These are phyloP conservation scores for Nasonovia ribisnigri DNA, from an alignment of 2,888 invertebrate genomes.

Conservation along the genomic window DNA sequence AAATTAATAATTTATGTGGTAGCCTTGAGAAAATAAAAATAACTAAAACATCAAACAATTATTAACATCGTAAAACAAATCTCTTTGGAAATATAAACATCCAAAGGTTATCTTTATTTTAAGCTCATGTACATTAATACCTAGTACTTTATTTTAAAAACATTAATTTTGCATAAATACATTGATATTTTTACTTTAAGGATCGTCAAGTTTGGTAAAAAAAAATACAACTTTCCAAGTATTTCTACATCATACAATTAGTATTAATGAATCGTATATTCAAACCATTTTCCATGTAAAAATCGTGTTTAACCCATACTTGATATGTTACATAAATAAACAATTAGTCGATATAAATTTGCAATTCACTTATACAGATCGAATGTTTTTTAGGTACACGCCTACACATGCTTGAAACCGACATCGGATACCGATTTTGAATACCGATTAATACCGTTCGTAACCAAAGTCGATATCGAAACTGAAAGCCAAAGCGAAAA, in stretches of 20 bases:
- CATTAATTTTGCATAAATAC: neutral
- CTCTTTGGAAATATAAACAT: neutral
- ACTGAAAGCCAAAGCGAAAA: no score
- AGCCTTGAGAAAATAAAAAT: neutral
- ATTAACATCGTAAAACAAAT: neutral
- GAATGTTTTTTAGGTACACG: neutral
- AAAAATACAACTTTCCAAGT: no score
- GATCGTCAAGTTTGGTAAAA: no score
- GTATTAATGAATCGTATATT: neutral
- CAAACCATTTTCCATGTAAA: neutral
- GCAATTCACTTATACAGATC: neutral
- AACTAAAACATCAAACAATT: neutral
- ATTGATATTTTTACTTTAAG: neutral
- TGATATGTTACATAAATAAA: neutral
- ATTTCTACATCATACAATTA: neutral
- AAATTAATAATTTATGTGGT: neutral
- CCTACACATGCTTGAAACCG: neutral
- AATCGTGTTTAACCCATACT: neutral
- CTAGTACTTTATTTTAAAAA: neutral
- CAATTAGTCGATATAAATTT: neutral
- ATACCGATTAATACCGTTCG: no score
- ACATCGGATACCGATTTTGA: no score
- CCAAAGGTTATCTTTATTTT: neutral
- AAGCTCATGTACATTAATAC: neutral
- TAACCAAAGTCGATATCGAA: no score